Conservation (phyloP, 1,140 invertebrate species). For the Nasonia longicornis region DNA sequence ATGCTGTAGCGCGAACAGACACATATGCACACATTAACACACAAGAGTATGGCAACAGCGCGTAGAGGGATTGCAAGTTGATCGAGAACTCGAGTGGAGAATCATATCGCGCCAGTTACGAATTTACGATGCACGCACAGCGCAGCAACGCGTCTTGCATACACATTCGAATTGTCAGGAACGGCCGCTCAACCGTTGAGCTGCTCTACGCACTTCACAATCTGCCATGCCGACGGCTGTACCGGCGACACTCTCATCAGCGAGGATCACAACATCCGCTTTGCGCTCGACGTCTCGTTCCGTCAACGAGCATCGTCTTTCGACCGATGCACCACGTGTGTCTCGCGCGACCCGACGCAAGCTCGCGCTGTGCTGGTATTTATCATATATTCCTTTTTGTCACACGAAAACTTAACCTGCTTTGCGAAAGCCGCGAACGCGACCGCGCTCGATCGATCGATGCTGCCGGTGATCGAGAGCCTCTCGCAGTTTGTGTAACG, state of each 20-base stretch:
- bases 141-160: too few relatives aligned
- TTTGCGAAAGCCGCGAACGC: background rate
- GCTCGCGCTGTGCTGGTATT: background rate
- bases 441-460: background rate
- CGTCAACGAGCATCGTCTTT: background rate
- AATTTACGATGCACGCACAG: background rate
- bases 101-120: background rate
- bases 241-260: too few relatives aligned
- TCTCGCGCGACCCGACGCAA: background rate
- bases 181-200: background rate
- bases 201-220: too few relatives aligned
- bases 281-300: background rate
- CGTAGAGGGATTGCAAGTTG: too few relatives aligned
- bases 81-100: too few relatives aligned
- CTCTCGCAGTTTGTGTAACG: background rate
- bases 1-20: background rate
- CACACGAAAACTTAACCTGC: background rate
- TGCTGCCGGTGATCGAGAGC: constrained; percentile 36
- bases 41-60: too few relatives aligned
- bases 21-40: too few relatives aligned
- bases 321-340: background rate
- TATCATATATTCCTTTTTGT: background rate
- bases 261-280: too few relatives aligned
- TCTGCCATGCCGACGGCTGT: too few relatives aligned
- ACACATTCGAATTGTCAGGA: background rate